Evolutionary conservation across 2,113 vertebrate species (phyloP).

Genomic region (Chamaetylas fuelleborni): DNA sequence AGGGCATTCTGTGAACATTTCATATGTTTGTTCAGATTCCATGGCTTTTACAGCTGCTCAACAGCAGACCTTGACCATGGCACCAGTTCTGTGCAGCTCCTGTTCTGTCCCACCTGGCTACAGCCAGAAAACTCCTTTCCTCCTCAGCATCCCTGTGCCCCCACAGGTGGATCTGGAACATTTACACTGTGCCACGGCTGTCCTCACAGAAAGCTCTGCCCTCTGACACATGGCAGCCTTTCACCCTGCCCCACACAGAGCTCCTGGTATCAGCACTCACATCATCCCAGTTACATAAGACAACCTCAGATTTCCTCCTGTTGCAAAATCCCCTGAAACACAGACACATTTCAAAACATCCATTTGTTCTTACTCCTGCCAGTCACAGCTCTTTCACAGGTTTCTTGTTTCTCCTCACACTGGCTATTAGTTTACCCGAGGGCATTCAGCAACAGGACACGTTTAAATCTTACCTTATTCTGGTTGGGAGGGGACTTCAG

Average conservation of each 20-base stretch:
- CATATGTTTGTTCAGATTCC: neutral
- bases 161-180: fast-evolving
- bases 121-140: neutral
- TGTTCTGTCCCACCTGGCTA: neutral
- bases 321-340: neutral
- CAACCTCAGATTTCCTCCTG: neutral
- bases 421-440: neutral
- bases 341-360: neutral
- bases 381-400: neutral
- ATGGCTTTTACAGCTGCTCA: neutral
- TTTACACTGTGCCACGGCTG: neutral
- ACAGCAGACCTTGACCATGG: neutral
- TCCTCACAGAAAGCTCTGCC: neutral
- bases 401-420: neutral
- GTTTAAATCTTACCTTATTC: slow-evolving; percentile 77
- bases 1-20: neutral
- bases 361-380: neutral
- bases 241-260: neutral
- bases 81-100: neutral
- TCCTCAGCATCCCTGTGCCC: neutral
- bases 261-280: neutral
- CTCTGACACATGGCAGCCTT: neutral
- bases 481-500: slow-evolving; percentile 87
- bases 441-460: neutral
- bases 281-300: neutral